Conservation (phyloP, 2,113 vertebrate species). For the Psilopogon haemacephalus region DNA sequence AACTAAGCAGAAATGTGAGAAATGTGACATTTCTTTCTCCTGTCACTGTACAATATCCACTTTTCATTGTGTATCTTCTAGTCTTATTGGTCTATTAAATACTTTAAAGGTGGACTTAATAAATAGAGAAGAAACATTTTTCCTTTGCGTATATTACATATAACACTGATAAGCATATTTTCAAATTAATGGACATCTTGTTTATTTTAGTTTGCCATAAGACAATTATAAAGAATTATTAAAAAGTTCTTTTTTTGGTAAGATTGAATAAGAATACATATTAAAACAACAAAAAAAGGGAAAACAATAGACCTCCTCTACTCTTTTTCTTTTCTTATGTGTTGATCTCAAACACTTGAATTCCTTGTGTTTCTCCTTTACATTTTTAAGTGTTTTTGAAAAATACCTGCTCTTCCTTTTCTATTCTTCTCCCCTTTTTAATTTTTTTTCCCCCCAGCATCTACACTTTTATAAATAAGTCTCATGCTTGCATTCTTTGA, state of each 20-base stretch:
- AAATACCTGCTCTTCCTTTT: background rate
- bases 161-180: background rate
- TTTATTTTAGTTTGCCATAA: background rate
- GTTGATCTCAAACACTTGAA: background rate
- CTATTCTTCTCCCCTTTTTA: background rate
- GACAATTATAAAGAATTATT: background rate
- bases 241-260: background rate
- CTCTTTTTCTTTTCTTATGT: background rate
- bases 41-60: background rate
- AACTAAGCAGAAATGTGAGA: background rate
- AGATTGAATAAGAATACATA: background rate
- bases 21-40: background rate
- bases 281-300: background rate
- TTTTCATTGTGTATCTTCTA: background rate
- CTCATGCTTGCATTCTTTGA: background rate
- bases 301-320: too few species aligned
- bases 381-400: rapidly evolving
- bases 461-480: background rate
- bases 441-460: too few species aligned
- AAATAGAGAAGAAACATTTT: background rate
- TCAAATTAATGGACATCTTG: background rate
- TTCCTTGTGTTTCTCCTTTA: background rate
- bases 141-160: background rate
- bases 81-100: background rate
- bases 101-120: rapidly evolving